phyloP scores from a whole-genome alignment of 2,888 invertebrate species.

The Melangyna quadrimaculata region DNA sequence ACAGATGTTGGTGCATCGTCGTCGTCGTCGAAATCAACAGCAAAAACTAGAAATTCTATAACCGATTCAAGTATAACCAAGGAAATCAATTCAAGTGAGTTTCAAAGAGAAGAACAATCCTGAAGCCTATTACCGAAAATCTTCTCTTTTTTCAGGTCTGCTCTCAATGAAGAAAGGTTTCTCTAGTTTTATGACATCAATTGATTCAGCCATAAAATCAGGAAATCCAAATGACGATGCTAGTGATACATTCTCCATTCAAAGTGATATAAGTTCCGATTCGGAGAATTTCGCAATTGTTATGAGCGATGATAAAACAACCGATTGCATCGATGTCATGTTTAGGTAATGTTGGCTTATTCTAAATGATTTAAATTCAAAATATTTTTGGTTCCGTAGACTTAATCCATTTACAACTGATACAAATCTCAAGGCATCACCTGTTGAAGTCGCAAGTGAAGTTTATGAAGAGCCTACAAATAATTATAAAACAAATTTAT shows the following conservation, averaged over 20 bases:
- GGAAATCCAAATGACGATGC: constrained; percentile 86
- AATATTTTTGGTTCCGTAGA: constrained; percentile 70
- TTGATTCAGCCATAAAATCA: constrained; percentile 90
- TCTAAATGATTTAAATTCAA: not conserved
- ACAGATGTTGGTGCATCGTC: constrained; percentile 78
- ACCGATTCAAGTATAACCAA: constrained; percentile 80
- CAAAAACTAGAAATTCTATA: constrained; percentile 75
- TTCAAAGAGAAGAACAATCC: not conserved
- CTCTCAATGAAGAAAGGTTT: constrained; percentile 92
- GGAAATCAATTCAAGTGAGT: constrained; percentile 82
- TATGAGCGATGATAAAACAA: constrained; percentile 85
- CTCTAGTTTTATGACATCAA: constrained; percentile 90
- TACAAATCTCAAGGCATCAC: constrained; percentile 80
- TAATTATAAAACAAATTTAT: constrained; percentile 83
- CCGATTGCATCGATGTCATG: constrained; percentile 87
- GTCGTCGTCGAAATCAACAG: constrained; percentile 79
- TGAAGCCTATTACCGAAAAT: not conserved
- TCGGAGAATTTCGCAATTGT: constrained; percentile 92
- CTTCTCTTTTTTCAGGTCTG: constrained; percentile 81
- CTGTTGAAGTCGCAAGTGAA: constrained; percentile 91
- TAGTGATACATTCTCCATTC: constrained; percentile 88
- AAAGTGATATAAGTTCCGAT: constrained; percentile 93
- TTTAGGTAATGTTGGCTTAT: constrained; percentile 82
- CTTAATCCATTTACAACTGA: constrained; percentile 82
- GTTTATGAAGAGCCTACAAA: constrained; percentile 86